Conservation (phyloP, 2,113 vertebrate species). For the Rhizomys pruinosus region DNA sequence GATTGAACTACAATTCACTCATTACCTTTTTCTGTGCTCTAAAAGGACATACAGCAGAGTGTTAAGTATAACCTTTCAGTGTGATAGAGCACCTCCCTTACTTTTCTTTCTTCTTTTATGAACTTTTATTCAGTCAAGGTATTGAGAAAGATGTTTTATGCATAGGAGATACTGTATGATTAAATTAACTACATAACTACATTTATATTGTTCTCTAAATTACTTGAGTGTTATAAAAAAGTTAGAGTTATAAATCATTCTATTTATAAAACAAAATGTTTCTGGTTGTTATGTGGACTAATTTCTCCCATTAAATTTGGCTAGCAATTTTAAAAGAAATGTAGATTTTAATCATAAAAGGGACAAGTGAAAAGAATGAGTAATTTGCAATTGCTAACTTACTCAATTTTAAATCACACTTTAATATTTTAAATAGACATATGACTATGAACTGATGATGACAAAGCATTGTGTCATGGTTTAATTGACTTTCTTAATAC, state of each 20-base stretch:
- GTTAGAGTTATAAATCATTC: neutral
- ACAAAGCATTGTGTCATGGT: neutral
- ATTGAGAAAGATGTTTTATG: neutral
- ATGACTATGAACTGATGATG: neutral
- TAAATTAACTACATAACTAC: neutral
- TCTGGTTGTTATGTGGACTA: neutral
- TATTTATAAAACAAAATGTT: neutral
- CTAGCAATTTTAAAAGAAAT: neutral
- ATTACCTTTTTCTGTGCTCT: neutral
- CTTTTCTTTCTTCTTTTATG: neutral
- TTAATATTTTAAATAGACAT: neutral
- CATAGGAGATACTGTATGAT: neutral
- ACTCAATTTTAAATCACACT: slow-evolving; percentile 17
- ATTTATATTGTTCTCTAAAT: neutral
- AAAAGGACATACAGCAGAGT: neutral
- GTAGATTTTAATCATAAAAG: neutral
- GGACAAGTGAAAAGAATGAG: neutral
- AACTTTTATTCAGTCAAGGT: neutral
- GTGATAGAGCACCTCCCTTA: neutral
- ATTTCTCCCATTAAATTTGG: neutral
- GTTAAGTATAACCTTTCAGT: neutral
- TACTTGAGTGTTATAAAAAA: neutral
- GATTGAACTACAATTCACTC: neutral
- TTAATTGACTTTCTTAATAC: neutral
- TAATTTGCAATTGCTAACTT: neutral